Percentiles rank a stretch among this genome's conserved stretches.
Evolutionary conservation across 2,888 invertebrate species (phyloP).

Genomic region (Eumerus sabulonum): DNA sequence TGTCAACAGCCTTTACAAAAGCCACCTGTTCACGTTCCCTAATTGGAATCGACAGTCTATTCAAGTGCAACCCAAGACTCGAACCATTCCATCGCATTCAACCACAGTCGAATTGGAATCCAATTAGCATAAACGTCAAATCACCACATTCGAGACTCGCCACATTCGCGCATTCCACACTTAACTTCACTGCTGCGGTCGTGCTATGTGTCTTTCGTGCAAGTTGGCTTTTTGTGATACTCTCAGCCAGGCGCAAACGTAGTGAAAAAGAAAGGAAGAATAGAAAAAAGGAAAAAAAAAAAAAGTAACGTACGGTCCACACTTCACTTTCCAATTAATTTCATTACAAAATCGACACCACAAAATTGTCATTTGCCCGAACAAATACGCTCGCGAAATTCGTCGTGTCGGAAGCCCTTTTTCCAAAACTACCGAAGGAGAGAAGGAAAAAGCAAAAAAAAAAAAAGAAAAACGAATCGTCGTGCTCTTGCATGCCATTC

Average conservation of each 20-base stretch:
- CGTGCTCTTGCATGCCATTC: slow-evolving; percentile 34
- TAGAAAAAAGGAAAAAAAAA: slow-evolving; percentile 14
- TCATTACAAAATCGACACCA: slow-evolving; percentile 27
- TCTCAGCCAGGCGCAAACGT: slow-evolving; percentile 66
- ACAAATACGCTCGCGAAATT: background rate
- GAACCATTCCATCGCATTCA: slow-evolving; percentile 23
- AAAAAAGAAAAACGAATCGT: slow-evolving; percentile 12
- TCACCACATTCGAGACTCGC: slow-evolving; percentile 49
- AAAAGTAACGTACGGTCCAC: slow-evolving; percentile 40
- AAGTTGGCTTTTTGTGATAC: slow-evolving; percentile 64
- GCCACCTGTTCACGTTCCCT: background rate
- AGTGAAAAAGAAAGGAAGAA: slow-evolving; percentile 33
- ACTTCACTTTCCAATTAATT: slow-evolving; percentile 55
- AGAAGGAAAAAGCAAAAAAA: slow-evolving; percentile 5
- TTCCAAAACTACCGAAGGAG: slow-evolving; percentile 1
- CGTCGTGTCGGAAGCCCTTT: background rate
- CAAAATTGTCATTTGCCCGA: slow-evolving; percentile 1
- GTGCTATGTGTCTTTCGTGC: slow-evolving; percentile 51
- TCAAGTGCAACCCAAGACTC: background rate
- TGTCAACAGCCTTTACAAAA: background rate
- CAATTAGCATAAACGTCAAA: slow-evolving; percentile 26
- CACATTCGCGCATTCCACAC: slow-evolving; percentile 53
- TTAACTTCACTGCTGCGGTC: slow-evolving; percentile 51
- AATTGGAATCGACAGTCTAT: slow-evolving; percentile 15
- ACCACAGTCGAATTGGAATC: slow-evolving; percentile 8